phyloP scores from a whole-genome alignment of 2,888 invertebrate species.

The Conops quadrifasciatus region DNA sequence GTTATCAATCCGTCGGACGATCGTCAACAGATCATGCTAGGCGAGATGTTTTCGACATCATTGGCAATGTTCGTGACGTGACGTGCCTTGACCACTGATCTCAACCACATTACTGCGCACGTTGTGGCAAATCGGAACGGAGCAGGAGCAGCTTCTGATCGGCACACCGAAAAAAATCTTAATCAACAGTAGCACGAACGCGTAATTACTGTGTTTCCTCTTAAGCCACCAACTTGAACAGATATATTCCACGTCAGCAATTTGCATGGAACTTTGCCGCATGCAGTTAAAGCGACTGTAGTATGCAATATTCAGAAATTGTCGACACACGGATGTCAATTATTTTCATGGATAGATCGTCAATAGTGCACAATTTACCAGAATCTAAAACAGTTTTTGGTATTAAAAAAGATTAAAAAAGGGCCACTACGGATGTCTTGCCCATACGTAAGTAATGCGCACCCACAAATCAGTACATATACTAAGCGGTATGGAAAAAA shows the following conservation, averaged over 20 bases:
- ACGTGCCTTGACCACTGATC: slow-evolving; percentile 38
- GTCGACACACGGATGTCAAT: not conserved
- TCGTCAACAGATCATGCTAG: not conserved
- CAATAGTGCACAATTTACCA: slow-evolving; percentile 27
- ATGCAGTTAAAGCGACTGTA: not conserved
- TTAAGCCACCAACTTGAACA: slow-evolving; percentile 21
- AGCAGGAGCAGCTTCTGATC: not conserved
- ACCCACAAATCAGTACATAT: no score
- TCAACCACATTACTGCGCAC: slow-evolving; percentile 34
- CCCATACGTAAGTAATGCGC: no score
- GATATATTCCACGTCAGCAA: slow-evolving; percentile 23
- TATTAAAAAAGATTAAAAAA: no score
- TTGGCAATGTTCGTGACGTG: slow-evolving; percentile 30
- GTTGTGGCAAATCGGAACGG: slow-evolving; percentile 22
- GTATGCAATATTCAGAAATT: not conserved
- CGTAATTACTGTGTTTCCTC: slow-evolving; percentile 37
- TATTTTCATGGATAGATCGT: not conserved
- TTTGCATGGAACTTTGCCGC: slow-evolving; percentile 16
- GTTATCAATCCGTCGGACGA: slow-evolving; percentile 8
- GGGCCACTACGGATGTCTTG: no score
- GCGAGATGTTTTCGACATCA: slow-evolving; percentile 11
- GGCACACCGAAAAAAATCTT: slow-evolving; percentile 28
- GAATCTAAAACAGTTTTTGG: slow-evolving; percentile 24
- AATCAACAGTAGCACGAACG: slow-evolving; percentile 39
- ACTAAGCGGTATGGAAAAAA: no score